Evolutionary conservation across 2,113 vertebrate genomes (phyloP), one percentile per base, ranked within the genome.

Genomic region (Phylloscopus whistleri): DNA sequence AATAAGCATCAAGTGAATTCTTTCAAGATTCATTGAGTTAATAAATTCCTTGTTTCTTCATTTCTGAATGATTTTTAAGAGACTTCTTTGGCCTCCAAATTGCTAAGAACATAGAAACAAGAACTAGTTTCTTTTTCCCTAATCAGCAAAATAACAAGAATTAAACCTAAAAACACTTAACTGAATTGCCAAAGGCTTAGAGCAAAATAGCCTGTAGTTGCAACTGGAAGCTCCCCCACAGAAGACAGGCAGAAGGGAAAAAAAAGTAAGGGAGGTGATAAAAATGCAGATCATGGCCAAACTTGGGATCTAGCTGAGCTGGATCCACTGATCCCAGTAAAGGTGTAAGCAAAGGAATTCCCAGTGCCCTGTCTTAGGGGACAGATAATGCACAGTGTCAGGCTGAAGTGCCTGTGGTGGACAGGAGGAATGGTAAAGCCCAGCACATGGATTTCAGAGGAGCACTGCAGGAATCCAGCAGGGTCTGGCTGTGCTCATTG

Each of bases 1-100:
- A 90, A 48, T 19, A 87, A 68, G 69, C 26, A 90, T 31, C 69
- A 79, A 84, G 53, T 13, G n/a, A 87, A 79, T 87, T 87, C 46
- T 68, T 87, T 70, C 62, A 95, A 94, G 84, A 85, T 73, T 76
- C 53, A 91, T 28, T 35, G 60, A 91, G 31, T 84, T 75, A 95
- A 63, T 87, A 26, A 68, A 79, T 55, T 66, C 53, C 69, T 85
- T 79, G 16, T 55, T 82, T 89, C 81, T 76, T 94, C 21, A 58
- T 31, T 63, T 90, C 58, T 84, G 67, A 89, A 48, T 48, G 53
- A 90, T 39, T 89, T 87, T 89, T 60, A 89, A 86, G n/a, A 84
- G 31, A 72, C 44, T 6, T 94, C 90, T 93, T 87, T 52, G 53
- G 82, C 37, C 13, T 93, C 46, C 59, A 88, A 74, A 91, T 69